Base-by-base conservation (phyloP, 2,888 invertebrate genomes). In the Zonitis immaculata region DNA sequence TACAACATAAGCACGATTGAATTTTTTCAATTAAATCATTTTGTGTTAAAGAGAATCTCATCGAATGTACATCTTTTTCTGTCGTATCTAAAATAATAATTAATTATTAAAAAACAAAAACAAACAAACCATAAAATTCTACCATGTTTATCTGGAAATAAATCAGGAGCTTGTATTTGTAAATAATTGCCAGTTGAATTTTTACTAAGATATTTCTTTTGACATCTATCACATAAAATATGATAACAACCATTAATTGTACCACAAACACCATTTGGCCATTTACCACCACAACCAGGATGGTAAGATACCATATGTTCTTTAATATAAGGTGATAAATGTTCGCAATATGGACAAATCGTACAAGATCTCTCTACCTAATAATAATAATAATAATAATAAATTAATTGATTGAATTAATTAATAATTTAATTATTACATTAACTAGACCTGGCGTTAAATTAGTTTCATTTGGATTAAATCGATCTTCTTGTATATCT, bases 221-320 rank as follows among this genome's bases (percentile, higher is more conserved):
- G 75, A 60, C 83, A 82, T 20, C 75, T 73, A 42, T 72, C 74
- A 62, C 83, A 83, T 61, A 82, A 69, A 46, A 79, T 67, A 61
- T 80, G 80, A 59, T 71, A 75, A 14, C 35, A 32, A 61, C 76
- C 75, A 58, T 70, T 66, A 45, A 73, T 71, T 52, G 78, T 77
- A 16, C 82, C 81, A 63, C 82, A 82, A 47, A 72, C 72, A 2
- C 78, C 79, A 48, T 78, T 76, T 60, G 75, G 66, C 74, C 77
- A 72, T 52, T 75, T 64, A 4, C 77, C 67, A 30, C 80, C 80
- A 71, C 82, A 83, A 4, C 83, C 83, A 8, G 80, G 80, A 69
- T 83, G 82, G 11, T 74, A 69, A 0, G 73, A 69, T 22, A 75
- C 67, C 77, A 82, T 77, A 62, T 83, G 77, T 11, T 68, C 68